Evolutionary conservation across 2,113 vertebrate genomes (phyloP).

Genomic region (human (Homo sapiens)): DNA sequence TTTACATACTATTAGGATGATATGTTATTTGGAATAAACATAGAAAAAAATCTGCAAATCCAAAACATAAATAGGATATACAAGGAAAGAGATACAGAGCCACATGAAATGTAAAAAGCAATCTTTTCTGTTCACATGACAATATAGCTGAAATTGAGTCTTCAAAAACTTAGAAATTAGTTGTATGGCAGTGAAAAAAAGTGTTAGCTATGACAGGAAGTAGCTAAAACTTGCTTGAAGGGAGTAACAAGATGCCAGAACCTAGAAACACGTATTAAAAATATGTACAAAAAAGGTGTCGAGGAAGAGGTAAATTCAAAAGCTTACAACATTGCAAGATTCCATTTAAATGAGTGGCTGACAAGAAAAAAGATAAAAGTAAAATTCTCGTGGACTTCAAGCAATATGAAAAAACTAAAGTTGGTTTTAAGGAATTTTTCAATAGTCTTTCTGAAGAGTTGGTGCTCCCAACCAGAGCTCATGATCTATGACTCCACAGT

Average conservation of each 20-base stretch:
- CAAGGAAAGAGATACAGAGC: neutral
- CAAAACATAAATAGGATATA: neutral
- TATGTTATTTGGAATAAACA: neutral
- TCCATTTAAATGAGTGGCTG: neutral
- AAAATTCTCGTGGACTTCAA: neutral
- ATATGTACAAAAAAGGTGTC: neutral
- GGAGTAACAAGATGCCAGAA: neutral
- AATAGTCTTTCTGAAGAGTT: neutral
- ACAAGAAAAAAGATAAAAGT: neutral
- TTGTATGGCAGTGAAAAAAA: neutral
- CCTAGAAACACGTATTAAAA: neutral
- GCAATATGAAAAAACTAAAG: neutral
- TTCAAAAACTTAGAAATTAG: neutral
- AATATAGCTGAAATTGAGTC: neutral
- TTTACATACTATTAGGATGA: neutral
- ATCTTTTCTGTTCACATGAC: neutral
- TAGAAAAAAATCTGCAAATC: neutral
- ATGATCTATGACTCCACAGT: neutral
- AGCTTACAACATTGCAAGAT: neutral
- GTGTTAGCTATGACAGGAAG: neutral
- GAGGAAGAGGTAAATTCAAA: neutral
- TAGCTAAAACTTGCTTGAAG: neutral
- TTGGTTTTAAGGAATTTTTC: neutral
- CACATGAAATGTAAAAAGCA: neutral
- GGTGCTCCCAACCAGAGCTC: neutral